Evolutionary conservation across 2,797 vertebrate genomes (phyloP), one percentile per base, ranked within the genome.

Genomic region (Bovichtus diacanthus): DNA sequence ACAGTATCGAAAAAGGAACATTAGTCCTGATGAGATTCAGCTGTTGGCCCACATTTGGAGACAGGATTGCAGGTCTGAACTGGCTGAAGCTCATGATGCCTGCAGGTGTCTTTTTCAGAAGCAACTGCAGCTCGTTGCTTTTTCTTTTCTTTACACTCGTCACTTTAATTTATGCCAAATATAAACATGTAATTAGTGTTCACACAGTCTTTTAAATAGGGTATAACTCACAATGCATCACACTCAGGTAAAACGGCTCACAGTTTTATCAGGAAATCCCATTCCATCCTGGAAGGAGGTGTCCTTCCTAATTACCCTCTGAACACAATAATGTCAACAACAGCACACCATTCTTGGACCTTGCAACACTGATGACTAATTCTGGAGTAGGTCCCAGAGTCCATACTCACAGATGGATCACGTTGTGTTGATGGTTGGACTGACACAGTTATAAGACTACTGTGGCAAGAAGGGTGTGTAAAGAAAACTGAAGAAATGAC

Each of bases 321-420:
- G 71, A 79, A 66, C 65, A 69, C 23, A 68, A 71, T 80, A 81
- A 83, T 87, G 83, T 83, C 81, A 86, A 78, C 84, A 90, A 34
- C 54, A 69, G 50, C 71, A 66, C 70, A 36, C 66, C 61, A 76
- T 65, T 82, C 46, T 36, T 90, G 73, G 81, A 78, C 68, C 65
- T 90, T 91, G 84, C 83, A 86, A 91, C 85, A 90, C 25, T 34
- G 46, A 82, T 92, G 91, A 92, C 81, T 92, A 90, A 90, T 62
- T 53, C 81, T 82, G 50, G 50, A 87, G 58, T 63, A 21, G 25
- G 71, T 80, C 77, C 85, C 19, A 55, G 46, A 70, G 88, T 86
- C 74, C 74, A 59, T 47, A 50, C 66, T 76, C 47, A 69, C 71
- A 66, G 53, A 75, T 72, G 72, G 80, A 71, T 85, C 73, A 39